phyloP scores from a whole-genome alignment of 2,888 invertebrate species.

The Drosophila infuscata region DNA sequence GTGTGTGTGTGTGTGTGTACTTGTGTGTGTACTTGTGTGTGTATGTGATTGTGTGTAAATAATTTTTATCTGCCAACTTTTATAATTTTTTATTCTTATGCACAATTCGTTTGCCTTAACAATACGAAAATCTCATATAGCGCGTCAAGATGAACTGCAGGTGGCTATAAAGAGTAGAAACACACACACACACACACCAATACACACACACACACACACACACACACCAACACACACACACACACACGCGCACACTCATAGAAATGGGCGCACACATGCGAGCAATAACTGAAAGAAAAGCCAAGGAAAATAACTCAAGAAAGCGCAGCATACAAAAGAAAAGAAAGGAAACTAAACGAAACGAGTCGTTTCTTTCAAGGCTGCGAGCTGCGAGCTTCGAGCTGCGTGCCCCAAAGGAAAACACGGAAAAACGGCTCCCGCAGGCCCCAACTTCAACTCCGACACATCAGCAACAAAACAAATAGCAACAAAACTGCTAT shows the following conservation, averaged over 20 bases:
- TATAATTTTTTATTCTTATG: conserved; percentile 80
- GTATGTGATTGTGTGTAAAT: conserved; percentile 27
- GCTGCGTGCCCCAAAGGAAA: neutral
- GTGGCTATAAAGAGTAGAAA: conserved; percentile 5
- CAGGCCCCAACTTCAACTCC: conserved; percentile 7
- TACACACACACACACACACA: conserved; percentile 14
- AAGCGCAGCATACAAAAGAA: conserved; percentile 6
- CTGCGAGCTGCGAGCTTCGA: conserved; percentile 18
- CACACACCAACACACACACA: conserved; percentile 4
- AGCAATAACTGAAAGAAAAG: conserved; percentile 55
- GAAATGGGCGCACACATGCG: conserved; percentile 5
- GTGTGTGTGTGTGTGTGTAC: conserved; percentile 4
- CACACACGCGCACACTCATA: conserved; percentile 8
- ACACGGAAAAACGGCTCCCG: neutral
- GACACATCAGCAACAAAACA: conserved; percentile 39
- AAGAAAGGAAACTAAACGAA: conserved; percentile 35
- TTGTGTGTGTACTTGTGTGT: conserved; percentile 30
- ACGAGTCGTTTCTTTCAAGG: conserved; percentile 62
- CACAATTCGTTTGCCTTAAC: conserved; percentile 70
- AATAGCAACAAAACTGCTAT: conserved; percentile 54
- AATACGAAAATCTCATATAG: conserved; percentile 52
- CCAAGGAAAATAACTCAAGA: conserved; percentile 45
- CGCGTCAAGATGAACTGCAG: conserved; percentile 67
- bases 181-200: conserved; percentile 12
- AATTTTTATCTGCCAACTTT: conserved; percentile 82